These are phyloP conservation scores for Latrodectus hesperus DNA, from an alignment of 2,888 invertebrate genomes.

Conservation along the genomic window DNA sequence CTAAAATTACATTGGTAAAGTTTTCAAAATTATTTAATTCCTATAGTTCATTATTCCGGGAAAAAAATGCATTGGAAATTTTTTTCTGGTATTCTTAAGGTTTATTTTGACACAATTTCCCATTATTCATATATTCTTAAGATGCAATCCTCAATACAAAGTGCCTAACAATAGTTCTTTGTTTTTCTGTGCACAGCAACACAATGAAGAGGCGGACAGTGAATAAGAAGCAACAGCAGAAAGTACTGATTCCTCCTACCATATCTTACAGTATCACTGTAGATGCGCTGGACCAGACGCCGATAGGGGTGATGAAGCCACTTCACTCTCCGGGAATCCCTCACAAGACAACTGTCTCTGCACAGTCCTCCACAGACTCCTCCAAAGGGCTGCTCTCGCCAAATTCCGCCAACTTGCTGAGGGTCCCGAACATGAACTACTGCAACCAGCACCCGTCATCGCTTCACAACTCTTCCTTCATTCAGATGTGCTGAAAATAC, in stretches of 20 bases:
- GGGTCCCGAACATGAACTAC: not conserved
- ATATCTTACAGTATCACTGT: not conserved
- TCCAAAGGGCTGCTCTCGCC: slow-evolving; percentile 1
- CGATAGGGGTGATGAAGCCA: not conserved
- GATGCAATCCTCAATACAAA: no score
- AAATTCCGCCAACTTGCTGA: not conserved
- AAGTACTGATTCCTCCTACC: not conserved
- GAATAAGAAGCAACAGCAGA: not conserved
- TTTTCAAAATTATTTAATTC: no score
- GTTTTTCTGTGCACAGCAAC: not conserved
- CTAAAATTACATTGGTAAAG: no score
- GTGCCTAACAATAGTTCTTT: not conserved
- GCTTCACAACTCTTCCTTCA: no score
- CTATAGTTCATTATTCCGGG: no score
- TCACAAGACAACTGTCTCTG: not conserved
- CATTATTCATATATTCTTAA: no score
- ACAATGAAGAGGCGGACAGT: slow-evolving; percentile 1
- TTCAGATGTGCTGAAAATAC: no score
- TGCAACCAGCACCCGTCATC: no score
- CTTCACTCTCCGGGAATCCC: not conserved
- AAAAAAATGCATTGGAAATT: no score
- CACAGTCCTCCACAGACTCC: slow-evolving; percentile 7
- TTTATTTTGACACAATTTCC: no score
- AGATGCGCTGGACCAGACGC: not conserved
- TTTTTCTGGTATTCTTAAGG: no score